Evolutionary conservation across 1,140 invertebrate species (phyloP).

Genomic region (Penaeus vannamei): DNA sequence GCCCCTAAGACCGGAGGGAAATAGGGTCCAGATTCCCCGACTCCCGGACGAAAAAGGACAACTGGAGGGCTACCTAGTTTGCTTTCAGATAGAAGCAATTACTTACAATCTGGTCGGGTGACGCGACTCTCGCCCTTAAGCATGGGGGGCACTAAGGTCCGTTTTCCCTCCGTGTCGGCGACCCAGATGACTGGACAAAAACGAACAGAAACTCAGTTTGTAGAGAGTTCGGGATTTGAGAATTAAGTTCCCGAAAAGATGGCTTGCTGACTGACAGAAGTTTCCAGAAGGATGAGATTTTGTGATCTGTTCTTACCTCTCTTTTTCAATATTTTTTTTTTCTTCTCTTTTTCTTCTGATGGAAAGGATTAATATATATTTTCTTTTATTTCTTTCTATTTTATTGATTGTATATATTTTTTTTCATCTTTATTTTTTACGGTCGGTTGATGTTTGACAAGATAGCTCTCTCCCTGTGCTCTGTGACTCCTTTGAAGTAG

Average conservation of each 20-base stretch:
- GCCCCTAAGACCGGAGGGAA: not conserved
- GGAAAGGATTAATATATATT: too few species aligned
- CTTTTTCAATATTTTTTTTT: too few species aligned
- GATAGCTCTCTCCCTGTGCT: too few species aligned
- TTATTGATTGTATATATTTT: too few species aligned
- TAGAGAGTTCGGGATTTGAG: constrained; percentile 53
- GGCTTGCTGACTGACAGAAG: not conserved
- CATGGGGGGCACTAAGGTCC: not conserved
- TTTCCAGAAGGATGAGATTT: not conserved
- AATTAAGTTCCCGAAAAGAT: constrained; percentile 64
- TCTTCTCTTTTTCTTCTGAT: too few species aligned
- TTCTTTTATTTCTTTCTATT: too few species aligned
- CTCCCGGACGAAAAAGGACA: constrained; percentile 32
- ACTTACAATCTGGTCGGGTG: constrained; percentile 42
- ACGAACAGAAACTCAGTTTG: constrained; percentile 62
- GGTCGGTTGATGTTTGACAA: too few species aligned
- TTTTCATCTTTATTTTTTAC: too few species aligned
- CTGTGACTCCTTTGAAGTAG: too few species aligned
- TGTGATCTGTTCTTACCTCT: not conserved
- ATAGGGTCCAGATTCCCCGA: not conserved
- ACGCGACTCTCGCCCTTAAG: constrained; percentile 28
- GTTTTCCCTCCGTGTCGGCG: not conserved
- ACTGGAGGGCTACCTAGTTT: constrained; percentile 58
- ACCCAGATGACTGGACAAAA: constrained; percentile 62
- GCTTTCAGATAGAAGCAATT: constrained; percentile 63